phyloP scores from a whole-genome alignment of 1,140 invertebrate species.

The Parasteatoda tepidariorum region DNA sequence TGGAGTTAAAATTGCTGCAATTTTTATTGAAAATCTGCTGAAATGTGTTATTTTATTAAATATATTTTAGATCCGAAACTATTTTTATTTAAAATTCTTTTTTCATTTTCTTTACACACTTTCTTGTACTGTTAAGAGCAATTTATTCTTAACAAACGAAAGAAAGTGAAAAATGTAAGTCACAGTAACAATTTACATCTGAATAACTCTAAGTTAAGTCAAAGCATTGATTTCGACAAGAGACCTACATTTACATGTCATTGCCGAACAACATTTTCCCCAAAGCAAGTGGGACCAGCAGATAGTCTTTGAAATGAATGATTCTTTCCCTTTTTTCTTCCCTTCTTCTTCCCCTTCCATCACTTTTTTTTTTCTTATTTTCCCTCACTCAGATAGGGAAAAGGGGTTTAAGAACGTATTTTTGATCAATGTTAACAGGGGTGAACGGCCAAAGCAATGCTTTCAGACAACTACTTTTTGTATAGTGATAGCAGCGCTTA shows the following conservation, averaged over 20 bases:
- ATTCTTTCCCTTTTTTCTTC: background rate
- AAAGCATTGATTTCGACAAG: background rate
- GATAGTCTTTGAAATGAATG: background rate
- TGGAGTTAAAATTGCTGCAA: too few species aligned
- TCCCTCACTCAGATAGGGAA: background rate
- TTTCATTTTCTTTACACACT: background rate
- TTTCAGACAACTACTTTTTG: background rate
- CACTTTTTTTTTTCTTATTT: background rate
- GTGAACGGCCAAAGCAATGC: slow-evolving; percentile 12
- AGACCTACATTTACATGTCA: slow-evolving; percentile 29
- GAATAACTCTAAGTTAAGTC: background rate
- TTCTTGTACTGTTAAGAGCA: background rate
- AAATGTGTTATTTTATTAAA: too few species aligned
- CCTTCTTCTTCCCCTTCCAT: background rate
- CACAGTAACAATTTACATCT: background rate
- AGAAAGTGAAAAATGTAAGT: background rate
- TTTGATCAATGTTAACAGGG: background rate
- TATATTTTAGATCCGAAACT: background rate
- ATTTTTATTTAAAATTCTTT: background rate
- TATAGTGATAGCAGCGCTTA: background rate
- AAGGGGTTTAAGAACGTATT: background rate
- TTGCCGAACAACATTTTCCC: slow-evolving; percentile 4
- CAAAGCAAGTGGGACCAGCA: background rate
- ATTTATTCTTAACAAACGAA: too few species aligned
- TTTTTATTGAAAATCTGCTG: too few species aligned